Conservation (phyloP, 1,140 invertebrate species). For the Lineus longissimus region DNA sequence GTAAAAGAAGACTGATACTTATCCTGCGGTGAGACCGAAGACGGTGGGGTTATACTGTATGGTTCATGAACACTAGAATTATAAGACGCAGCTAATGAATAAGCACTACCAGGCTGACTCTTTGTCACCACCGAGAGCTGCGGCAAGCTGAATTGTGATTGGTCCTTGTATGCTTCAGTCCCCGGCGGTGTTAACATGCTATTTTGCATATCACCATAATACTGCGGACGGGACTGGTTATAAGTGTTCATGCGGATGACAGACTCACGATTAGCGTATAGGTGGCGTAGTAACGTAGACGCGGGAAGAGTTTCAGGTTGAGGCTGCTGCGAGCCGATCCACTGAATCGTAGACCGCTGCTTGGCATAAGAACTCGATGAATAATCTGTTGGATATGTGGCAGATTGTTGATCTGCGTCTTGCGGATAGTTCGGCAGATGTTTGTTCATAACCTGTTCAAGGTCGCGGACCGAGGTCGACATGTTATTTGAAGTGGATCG, state of each 20-base stretch:
- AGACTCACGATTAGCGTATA: slow-evolving; percentile 89
- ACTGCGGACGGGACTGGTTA: slow-evolving; percentile 58
- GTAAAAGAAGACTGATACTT: slow-evolving; percentile 60
- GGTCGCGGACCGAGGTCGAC: slow-evolving; percentile 73
- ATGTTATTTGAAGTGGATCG: background rate
- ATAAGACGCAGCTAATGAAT: background rate
- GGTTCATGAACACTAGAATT: slow-evolving; percentile 19
- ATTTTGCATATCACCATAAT: slow-evolving; percentile 55
- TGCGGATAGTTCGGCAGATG: slow-evolving; percentile 67
- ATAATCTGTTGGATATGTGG: background rate
- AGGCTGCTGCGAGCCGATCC: slow-evolving; percentile 71
- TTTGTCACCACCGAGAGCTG: slow-evolving; percentile 20
- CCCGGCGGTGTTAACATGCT: slow-evolving; percentile 82
- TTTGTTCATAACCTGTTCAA: slow-evolving; percentile 95
- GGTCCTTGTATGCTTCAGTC: slow-evolving; percentile 63
- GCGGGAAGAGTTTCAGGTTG: slow-evolving; percentile 63
- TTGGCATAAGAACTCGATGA: slow-evolving; percentile 64
- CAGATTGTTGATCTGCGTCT: slow-evolving; percentile 4
- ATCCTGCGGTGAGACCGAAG: slow-evolving; percentile 87
- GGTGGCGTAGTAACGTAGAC: slow-evolving; percentile 78
- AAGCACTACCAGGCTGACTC: background rate
- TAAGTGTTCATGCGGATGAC: slow-evolving; percentile 88
- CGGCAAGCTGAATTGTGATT: slow-evolving; percentile 34
- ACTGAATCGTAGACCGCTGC: slow-evolving; percentile 81
- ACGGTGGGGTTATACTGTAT: slow-evolving; percentile 80